These are phyloP conservation scores for Drosophila ambigua DNA, from an alignment of 1,140 invertebrate species.

Conservation along the genomic window DNA sequence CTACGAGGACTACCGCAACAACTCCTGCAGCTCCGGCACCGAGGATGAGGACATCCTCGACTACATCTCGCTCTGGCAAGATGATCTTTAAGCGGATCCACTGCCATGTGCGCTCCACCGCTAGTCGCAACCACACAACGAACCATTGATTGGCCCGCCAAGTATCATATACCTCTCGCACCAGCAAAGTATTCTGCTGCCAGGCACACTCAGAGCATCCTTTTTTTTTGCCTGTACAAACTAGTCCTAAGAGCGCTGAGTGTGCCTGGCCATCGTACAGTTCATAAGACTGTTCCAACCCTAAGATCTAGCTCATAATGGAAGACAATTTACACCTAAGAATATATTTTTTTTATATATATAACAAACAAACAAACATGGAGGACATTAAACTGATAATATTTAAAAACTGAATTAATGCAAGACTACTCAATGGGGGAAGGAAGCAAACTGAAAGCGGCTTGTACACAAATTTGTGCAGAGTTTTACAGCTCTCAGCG, in stretches of 20 bases:
- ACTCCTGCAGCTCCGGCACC: slow-evolving; percentile 81
- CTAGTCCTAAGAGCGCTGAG: slow-evolving; percentile 54
- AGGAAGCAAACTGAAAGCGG: too few species aligned
- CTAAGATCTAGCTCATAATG: slow-evolving; percentile 56
- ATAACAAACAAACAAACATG: slow-evolving; percentile 51
- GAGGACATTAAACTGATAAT: slow-evolving; percentile 77
- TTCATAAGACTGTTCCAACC: slow-evolving; percentile 37
- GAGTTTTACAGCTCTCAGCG: too few species aligned
- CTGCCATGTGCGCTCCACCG: background rate
- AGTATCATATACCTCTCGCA: slow-evolving; percentile 72
- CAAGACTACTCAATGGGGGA: slow-evolving; percentile 8
- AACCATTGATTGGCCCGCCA: slow-evolving; percentile 67
- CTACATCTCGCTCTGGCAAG: slow-evolving; percentile 94
- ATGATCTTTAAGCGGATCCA: slow-evolving; percentile 67
- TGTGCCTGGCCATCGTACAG: slow-evolving; percentile 72
- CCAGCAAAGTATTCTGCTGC: slow-evolving; percentile 64
- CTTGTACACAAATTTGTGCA: too few species aligned
- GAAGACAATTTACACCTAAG: slow-evolving; percentile 76
- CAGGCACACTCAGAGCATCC: background rate
- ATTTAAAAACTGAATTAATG: slow-evolving; percentile 24
- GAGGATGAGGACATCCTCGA: slow-evolving; percentile 96
- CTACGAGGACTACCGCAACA: slow-evolving; percentile 74
- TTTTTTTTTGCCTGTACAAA: slow-evolving; percentile 64
- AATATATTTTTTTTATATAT: slow-evolving; percentile 44
- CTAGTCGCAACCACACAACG: slow-evolving; percentile 61